Percentiles rank a stretch among this genome's conserved stretches.
phyloP scores from a whole-genome alignment of 1,140 invertebrate species.

The Eurytemora carolleeae region DNA sequence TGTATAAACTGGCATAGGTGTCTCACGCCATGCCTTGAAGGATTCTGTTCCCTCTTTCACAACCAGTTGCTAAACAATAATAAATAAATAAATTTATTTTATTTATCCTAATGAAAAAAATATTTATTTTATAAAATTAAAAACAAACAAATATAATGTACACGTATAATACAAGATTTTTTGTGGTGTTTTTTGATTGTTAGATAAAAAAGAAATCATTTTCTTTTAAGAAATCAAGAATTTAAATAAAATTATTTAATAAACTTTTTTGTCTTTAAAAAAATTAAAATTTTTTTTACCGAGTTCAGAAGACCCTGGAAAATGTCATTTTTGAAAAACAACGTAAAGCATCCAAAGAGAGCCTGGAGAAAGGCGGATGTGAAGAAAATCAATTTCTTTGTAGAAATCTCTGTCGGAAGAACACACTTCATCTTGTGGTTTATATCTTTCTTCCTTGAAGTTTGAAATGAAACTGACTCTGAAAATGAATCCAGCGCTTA shows the following conservation, averaged over 20 bases:
- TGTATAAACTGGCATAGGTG: conserved; percentile 30
- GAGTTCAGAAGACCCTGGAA: neutral
- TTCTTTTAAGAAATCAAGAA: too few relatives aligned
- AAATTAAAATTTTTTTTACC: neutral
- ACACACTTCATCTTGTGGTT: neutral
- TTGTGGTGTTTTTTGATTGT: neutral
- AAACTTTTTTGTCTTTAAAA: neutral
- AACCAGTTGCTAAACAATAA: neutral
- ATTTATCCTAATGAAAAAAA: neutral
- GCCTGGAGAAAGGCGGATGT: neutral
- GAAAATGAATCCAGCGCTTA: too few relatives aligned
- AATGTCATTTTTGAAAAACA: neutral
- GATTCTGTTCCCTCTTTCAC: neutral
- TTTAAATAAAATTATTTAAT: neutral
- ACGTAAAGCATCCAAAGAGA: neutral
- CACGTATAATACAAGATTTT: too few relatives aligned
- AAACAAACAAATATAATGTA: too few relatives aligned
- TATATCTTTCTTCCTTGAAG: too few relatives aligned
- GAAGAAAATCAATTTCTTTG: neutral
- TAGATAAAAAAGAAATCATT: too few relatives aligned
- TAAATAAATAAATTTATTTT: neutral
- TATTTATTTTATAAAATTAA: neutral
- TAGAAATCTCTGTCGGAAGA: neutral
- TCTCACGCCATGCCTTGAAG: neutral
- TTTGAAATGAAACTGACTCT: too few relatives aligned